Percentiles rank a stretch among this genome's conserved stretches.
phyloP scores from a whole-genome alignment of 2,113 vertebrate species.

The Todiramphus chloris region DNA sequence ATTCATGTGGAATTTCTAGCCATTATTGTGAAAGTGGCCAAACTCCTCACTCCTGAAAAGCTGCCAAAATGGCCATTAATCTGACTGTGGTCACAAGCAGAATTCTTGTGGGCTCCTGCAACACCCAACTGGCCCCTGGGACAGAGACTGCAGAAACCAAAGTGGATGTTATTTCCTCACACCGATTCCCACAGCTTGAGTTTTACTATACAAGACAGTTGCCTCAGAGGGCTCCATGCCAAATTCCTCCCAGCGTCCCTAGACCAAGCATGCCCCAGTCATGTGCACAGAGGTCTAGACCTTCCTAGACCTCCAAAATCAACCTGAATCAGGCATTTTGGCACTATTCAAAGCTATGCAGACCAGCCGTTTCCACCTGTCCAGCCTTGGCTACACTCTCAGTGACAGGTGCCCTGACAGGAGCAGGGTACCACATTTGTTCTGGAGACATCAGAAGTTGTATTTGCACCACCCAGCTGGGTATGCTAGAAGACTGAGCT shows the following conservation, averaged over 20 bases:
- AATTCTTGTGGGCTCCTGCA: constrained; percentile 61
- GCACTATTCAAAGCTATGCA: not conserved
- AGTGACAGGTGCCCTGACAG: not conserved
- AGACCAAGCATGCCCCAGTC: not conserved
- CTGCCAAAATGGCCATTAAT: constrained; percentile 54
- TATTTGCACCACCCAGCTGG: not conserved
- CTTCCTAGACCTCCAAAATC: not conserved
- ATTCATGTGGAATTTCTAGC: constrained; percentile 54
- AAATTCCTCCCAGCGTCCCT: not conserved
- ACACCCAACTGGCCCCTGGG: not conserved
- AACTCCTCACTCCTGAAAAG: constrained; percentile 50
- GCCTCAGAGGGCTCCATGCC: not conserved
- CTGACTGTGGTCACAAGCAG: constrained; percentile 37
- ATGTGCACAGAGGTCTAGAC: not conserved
- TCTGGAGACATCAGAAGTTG: not conserved
- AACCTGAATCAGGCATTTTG: not conserved
- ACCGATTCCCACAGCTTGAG: not conserved
- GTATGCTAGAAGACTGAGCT: not conserved
- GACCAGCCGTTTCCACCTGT: not conserved
- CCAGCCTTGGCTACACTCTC: not conserved
- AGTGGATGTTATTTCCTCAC: constrained; percentile 53
- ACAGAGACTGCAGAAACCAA: constrained; percentile 39
- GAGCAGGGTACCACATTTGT: not conserved
- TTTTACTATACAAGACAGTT: constrained; percentile 27
- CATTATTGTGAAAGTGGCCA: constrained; percentile 58